Conservation (phyloP, 1,140 invertebrate genomes). For the Oscheius sp. region DNA sequence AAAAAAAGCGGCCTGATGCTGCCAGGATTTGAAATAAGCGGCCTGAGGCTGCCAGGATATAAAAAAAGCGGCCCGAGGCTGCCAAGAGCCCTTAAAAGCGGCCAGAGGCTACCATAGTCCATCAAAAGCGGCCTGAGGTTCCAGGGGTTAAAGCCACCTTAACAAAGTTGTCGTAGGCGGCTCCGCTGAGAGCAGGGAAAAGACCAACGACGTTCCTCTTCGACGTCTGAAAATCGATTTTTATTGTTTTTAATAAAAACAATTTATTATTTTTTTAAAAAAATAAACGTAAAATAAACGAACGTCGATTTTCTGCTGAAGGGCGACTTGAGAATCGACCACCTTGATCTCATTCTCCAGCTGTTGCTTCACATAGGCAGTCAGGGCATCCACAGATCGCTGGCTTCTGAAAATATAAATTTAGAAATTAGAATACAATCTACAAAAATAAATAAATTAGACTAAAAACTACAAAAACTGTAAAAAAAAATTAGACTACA, state of each 20-base stretch:
- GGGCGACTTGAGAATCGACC: slow-evolving; percentile 41
- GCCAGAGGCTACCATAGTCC: too few relatives aligned
- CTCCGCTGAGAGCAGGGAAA: slow-evolving; percentile 78
- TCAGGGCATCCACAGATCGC: slow-evolving; percentile 78
- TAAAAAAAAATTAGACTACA: too few relatives aligned
- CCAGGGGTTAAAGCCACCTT: slow-evolving; percentile 76
- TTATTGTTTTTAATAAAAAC: not conserved
- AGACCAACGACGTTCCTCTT: slow-evolving; percentile 90
- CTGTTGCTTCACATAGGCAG: slow-evolving; percentile 80
- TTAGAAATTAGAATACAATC: not conserved
- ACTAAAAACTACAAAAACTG: not conserved
- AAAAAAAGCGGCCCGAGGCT: too few relatives aligned
- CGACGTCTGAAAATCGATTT: slow-evolving; percentile 6
- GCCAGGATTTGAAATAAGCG: too few relatives aligned
- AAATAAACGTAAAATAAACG: not conserved
- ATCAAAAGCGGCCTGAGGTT: not conserved
- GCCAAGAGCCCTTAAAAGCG: too few relatives aligned
- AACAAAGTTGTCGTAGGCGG: slow-evolving; percentile 73
- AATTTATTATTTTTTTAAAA: not conserved
- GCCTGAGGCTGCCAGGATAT: too few relatives aligned
- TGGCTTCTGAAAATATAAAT: slow-evolving; percentile 60
- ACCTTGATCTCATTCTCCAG: slow-evolving; percentile 68
- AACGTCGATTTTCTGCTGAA: not conserved
- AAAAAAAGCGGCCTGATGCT: too few relatives aligned
- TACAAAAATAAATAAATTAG: not conserved